Conservation (phyloP, 2,797 vertebrate species). For the Channallabes apus region DNA sequence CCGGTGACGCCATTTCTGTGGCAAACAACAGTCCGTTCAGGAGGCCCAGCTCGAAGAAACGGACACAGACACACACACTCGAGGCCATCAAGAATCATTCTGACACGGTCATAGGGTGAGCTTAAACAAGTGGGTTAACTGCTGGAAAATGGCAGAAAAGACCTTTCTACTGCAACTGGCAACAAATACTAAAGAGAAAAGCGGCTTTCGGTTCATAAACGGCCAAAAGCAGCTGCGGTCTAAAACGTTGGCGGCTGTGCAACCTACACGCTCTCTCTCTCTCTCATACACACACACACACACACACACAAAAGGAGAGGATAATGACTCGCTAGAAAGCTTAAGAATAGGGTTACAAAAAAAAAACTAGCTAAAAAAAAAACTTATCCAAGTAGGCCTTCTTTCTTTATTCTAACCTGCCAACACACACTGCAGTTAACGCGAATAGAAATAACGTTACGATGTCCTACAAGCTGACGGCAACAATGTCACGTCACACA, state of each 20-base stretch:
- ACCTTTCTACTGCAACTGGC: not conserved
- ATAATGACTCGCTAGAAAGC: not conserved
- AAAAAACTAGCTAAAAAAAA: not conserved
- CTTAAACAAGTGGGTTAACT: not conserved
- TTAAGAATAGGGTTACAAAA: not conserved
- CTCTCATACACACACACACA: not conserved
- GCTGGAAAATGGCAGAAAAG: too few species aligned
- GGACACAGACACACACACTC: not conserved
- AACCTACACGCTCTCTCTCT: not conserved
- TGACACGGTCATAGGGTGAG: not conserved
- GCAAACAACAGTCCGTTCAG: conserved; percentile 54
- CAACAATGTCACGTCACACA: conserved; percentile 46
- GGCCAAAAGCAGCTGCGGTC: not conserved
- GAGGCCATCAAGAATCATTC: not conserved
- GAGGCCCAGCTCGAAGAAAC: conserved; percentile 19
- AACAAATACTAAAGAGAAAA: too few species aligned
- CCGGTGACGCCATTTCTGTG: conserved; percentile 82
- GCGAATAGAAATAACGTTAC: not conserved
- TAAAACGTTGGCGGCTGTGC: not conserved
- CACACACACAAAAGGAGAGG: conserved; percentile 50
- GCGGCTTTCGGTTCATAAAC: not conserved
- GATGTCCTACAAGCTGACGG: not conserved
- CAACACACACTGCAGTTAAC: not conserved
- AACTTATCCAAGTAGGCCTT: not conserved
- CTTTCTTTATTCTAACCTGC: not conserved